Evolutionary conservation across 2,888 invertebrate species (phyloP), one percentile per base, ranked within the genome.

Genomic region (Parascotia fuliginaria): DNA sequence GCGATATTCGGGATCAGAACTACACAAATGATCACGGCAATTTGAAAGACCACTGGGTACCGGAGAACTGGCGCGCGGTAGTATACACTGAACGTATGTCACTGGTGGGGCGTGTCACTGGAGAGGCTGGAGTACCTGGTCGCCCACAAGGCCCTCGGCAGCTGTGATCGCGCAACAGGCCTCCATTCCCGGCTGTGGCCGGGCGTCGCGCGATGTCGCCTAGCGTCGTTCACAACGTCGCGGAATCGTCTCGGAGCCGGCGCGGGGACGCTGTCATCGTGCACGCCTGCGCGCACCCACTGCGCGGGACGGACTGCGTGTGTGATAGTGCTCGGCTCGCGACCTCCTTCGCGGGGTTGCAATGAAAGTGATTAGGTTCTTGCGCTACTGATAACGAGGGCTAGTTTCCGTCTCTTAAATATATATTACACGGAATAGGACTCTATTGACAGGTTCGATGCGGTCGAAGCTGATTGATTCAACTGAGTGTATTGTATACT

Each of bases 131-230:
- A 66, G 82, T 88, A 91, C 91, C 91, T 91, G 91, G 89, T 91
- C 91, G 81, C 91, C 91, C 87, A 80, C 83, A 70, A 87, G 85
- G 85, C 90, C 89, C 89, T 90, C 90, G 83, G 84, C 86, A 82
- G 85, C 81, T 82, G 78, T 83, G 83, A 84, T 81, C 77, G 85
- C 82, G 79, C 85, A 85, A 82, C 89, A 90, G 87, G 89, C 77
- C 89, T 91, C 91, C 91, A 91, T 91, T 71, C 89, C 89, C 89
- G 89, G 86, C 85, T 66, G 71, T 66, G 73, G 83, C 83, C 81
- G 84, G 85, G 78, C 57, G 77, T 71, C 65, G 72, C 63, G 64
- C 55, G 61, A 63, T 46, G 61, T 61, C 55, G 67, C 67, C 67
- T 55, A 58, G 70, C 60, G 62, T 61, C 58, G 55, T 74, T 79